A percentile compares a stretch with the other conserved stretches of the same genome.
phyloP scores from a whole-genome alignment of 1,140 invertebrate species.

The Eumeta japonica region DNA sequence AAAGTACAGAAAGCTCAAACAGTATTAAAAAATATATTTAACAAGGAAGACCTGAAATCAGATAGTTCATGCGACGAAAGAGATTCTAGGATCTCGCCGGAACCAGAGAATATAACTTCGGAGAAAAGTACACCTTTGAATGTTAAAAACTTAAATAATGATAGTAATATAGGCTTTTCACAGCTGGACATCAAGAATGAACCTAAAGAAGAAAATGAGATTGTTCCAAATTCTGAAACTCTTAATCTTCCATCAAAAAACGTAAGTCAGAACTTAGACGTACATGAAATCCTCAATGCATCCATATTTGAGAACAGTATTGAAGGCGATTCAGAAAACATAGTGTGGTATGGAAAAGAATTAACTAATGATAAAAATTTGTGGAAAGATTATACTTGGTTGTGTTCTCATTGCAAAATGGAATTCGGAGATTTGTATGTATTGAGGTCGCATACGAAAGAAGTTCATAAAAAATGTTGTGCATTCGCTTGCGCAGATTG shows the following conservation, averaged over 20 bases:
- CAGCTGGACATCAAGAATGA: background rate
- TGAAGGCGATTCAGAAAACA: background rate
- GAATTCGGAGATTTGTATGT: slow-evolving; percentile 31
- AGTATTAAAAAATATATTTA: slow-evolving; percentile 17
- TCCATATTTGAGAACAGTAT: background rate
- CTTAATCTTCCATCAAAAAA: too few relatives aligned
- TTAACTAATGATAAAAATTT: slow-evolving; percentile 3
- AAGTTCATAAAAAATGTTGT: slow-evolving; percentile 26
- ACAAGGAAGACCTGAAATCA: slow-evolving; percentile 5
- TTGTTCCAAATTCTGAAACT: too few relatives aligned
- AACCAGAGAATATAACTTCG: too few relatives aligned
- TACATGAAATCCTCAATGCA: too few relatives aligned
- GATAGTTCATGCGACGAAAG: too few relatives aligned
- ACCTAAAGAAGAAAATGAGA: background rate
- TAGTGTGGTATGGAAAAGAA: background rate
- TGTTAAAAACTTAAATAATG: background rate
- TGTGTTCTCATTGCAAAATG: slow-evolving; percentile 35
- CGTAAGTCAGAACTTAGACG: too few relatives aligned
- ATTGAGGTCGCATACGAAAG: slow-evolving; percentile 28
- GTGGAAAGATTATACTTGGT: slow-evolving; percentile 40
- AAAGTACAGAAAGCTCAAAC: slow-evolving; percentile 27
- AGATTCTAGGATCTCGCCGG: too few relatives aligned
- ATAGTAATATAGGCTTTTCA: too few relatives aligned
- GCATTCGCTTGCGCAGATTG: slow-evolving; percentile 36
- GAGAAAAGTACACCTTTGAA: too few relatives aligned